Evolutionary conservation across 2,797 vertebrate species (phyloP).

Genomic region (Sebastes steindachneri): DNA sequence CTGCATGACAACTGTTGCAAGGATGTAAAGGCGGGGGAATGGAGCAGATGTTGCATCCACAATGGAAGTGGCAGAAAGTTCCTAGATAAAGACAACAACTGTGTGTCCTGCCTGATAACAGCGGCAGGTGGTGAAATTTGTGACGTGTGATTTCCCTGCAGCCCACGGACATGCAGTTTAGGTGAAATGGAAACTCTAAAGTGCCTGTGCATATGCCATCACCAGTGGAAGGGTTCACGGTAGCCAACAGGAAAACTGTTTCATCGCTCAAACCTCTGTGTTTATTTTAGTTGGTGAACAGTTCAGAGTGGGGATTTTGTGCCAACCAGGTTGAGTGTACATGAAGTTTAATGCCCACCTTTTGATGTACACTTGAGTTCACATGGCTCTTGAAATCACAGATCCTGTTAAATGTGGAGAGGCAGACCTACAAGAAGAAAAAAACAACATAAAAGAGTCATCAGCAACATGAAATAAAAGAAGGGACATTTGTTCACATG

Average conservation of each 20-base stretch:
- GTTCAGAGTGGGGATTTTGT: background rate
- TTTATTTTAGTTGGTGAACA: background rate
- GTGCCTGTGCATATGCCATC: background rate
- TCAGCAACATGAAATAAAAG: background rate
- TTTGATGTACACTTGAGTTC: background rate
- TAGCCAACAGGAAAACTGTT: background rate
- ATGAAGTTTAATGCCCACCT: conserved; percentile 18
- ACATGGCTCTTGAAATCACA: background rate
- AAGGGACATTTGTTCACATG: background rate
- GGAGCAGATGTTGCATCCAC: rapidly evolving
- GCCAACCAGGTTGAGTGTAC: background rate
- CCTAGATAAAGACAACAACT: background rate
- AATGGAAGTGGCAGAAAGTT: background rate
- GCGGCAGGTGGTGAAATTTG: background rate
- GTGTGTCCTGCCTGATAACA: background rate
- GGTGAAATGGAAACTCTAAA: background rate
- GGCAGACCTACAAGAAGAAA: conserved; percentile 41
- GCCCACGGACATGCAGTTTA: background rate
- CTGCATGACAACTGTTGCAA: background rate
- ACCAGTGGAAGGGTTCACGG: too few relatives aligned
- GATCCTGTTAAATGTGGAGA: background rate
- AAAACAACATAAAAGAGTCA: background rate
- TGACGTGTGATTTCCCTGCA: background rate
- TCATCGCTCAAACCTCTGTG: background rate
- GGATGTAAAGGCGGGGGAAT: background rate